These are phyloP conservation scores for Agrotis puta DNA, from an alignment of 2,888 invertebrate species.

Conservation along the genomic window DNA sequence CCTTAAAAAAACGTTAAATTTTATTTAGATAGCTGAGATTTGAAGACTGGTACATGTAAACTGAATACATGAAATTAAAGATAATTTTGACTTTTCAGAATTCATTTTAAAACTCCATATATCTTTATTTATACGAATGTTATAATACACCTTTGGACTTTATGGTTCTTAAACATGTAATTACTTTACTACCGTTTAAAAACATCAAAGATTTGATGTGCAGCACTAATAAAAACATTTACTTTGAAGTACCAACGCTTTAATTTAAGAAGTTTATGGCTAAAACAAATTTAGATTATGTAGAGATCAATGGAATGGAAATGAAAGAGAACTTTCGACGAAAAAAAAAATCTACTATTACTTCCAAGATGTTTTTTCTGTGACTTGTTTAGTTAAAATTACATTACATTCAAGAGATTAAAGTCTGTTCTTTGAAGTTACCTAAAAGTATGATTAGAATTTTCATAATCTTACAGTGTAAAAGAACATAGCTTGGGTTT, in stretches of 20 bases:
- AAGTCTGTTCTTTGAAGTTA: not conserved
- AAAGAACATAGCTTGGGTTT: not conserved
- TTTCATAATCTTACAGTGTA: not conserved
- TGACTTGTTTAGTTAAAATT: no score
- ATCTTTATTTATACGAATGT: no score
- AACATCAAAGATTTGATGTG: slow-evolving; percentile 52
- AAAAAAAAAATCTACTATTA: slow-evolving; percentile 7
- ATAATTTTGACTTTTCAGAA: not conserved
- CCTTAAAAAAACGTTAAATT: no score
- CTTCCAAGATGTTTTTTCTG: not conserved
- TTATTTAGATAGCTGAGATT: not conserved
- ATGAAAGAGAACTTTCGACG: slow-evolving; percentile 10
- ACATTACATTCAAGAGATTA: no score
- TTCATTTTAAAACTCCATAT: no score
- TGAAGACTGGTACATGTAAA: not conserved
- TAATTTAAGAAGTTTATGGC: slow-evolving; percentile 30
- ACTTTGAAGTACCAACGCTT: slow-evolving; percentile 49
- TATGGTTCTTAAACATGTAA: slow-evolving; percentile 14
- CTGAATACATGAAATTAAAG: not conserved
- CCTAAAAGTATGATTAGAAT: not conserved
- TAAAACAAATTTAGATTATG: slow-evolving; percentile 36
- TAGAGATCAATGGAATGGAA: slow-evolving; percentile 40
- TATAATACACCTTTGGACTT: not conserved
- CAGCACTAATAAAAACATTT: slow-evolving; percentile 36
- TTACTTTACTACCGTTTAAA: slow-evolving; percentile 15